Evolutionary conservation across 2,113 vertebrate genomes (phyloP), one percentile per base, ranked within the genome.

Genomic region (Pongo abelii): DNA sequence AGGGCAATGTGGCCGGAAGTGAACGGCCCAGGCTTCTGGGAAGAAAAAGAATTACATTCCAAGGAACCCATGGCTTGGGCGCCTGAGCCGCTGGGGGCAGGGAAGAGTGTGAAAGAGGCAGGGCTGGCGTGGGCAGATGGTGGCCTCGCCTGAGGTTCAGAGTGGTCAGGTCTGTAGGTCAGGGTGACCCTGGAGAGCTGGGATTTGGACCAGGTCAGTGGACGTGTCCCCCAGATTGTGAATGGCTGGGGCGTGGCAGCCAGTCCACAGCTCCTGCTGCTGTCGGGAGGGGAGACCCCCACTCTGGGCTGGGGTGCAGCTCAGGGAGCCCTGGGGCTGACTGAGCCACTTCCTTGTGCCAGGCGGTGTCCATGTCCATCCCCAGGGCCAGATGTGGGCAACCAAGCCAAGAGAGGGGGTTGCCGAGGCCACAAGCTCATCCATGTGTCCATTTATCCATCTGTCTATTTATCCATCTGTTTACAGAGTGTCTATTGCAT

Each of bases 41-140:
- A 99, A 99, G 97, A 98, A 98, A 99, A 99, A 98, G 98, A 99
- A 98, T 98, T 97, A 97, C 96, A 98, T 98, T 98, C 98, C 98
- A 98, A 98, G 96, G 98, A 98, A 98, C 98, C 98, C 98, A 96
- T 77, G 72, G 98, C 97, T 98, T 97, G 98, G 98, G 98, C 67
- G 93, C 98, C 96, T 81, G 97, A 43, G 14, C 91, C 7, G 20
- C 12, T 46, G 27, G 27, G 27, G 61, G 12, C 61, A 16, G 1
- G 2, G 94, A 77, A 35, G 84, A 84, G 52, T 14, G 16, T 78
- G 48, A 50, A 97, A 43, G 0, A 27, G 89, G n/a, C 13, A 89
- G 70, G 97, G 81, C 0, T 84, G 30, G 95, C 27, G 20, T 0
- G 94, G 98, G 98, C 98, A 98, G 98, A 98, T 98, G 98, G 98